These are phyloP conservation scores for Eupithecia abbreviata DNA, from an alignment of 2,888 invertebrate genomes.

Conservation along the genomic window DNA sequence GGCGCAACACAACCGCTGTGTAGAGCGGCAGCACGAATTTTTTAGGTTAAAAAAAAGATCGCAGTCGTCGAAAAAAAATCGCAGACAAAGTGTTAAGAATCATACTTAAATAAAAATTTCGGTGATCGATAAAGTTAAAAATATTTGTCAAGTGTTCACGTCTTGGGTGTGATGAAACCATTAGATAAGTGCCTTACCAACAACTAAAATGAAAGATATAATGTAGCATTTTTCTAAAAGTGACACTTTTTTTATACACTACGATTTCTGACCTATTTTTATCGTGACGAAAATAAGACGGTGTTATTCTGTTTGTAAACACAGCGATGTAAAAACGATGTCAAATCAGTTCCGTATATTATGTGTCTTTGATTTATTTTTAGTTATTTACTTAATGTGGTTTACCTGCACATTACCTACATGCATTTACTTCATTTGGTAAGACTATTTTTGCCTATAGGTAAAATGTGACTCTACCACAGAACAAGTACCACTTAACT, in stretches of 20 bases:
- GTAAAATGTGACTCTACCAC: too few species aligned
- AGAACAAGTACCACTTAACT: too few species aligned
- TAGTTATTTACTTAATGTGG: not conserved
- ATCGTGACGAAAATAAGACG: slow-evolving; percentile 35
- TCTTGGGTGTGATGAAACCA: not conserved
- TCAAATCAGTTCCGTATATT: not conserved
- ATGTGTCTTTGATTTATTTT: not conserved
- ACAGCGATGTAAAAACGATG: not conserved
- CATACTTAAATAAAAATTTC: not conserved
- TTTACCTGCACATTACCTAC: not conserved
- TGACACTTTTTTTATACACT: slow-evolving; percentile 35
- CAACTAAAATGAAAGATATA: slow-evolving; percentile 9
- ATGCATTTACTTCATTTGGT: too few species aligned
- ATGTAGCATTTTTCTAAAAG: slow-evolving; percentile 25
- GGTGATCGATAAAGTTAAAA: not conserved
- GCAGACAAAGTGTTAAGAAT: too few species aligned
- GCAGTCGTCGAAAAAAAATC: too few species aligned
- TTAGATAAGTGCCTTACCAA: not conserved
- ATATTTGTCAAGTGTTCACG: not conserved
- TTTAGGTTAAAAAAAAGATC: too few species aligned
- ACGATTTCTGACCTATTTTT: slow-evolving; percentile 38
- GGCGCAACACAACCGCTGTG: too few species aligned
- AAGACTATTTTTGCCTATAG: too few species aligned
- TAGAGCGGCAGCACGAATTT: too few species aligned
- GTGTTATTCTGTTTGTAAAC: slow-evolving; percentile 29